Percentiles rank a stretch among this genome's conserved stretches.
These are phyloP conservation scores for Pica pica DNA, from an alignment of 2,113 vertebrate species.

Conservation along the genomic window DNA sequence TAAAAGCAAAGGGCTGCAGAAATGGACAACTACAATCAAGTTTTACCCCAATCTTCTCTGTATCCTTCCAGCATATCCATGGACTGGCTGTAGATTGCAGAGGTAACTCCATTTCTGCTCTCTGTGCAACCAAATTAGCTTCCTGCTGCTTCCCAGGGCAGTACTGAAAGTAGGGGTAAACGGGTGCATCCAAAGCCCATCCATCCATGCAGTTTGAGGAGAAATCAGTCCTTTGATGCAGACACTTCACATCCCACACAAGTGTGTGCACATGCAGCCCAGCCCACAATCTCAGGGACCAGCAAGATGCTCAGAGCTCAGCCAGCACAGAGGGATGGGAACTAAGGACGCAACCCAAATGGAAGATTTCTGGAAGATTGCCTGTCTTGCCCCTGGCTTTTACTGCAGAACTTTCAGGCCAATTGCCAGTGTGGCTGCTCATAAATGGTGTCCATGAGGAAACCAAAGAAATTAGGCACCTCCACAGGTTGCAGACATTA, in stretches of 20 bases:
- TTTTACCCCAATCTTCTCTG: background rate
- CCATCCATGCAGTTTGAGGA: background rate
- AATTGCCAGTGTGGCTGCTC: background rate
- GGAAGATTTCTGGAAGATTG: background rate
- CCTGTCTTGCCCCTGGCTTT: background rate
- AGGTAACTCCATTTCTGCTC: background rate
- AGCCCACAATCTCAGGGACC: rapidly evolving
- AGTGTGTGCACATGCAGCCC: background rate
- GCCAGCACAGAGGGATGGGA: background rate
- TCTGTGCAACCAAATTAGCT: background rate
- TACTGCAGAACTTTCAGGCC: background rate
- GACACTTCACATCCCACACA: background rate
- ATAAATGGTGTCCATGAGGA: background rate
- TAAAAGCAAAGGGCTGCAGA: background rate
- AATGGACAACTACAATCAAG: background rate
- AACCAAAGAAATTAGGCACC: background rate
- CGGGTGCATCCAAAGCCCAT: background rate
- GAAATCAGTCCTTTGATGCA: background rate
- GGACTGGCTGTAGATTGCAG: background rate
- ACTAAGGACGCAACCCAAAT: background rate
- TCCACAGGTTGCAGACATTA: background rate
- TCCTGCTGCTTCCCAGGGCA: background rate
- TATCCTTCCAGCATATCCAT: background rate
- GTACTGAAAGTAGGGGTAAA: background rate
- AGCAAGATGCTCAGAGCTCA: background rate